phyloP scores from a whole-genome alignment of 2,113 vertebrate species.

The Cichladusa arquata region DNA sequence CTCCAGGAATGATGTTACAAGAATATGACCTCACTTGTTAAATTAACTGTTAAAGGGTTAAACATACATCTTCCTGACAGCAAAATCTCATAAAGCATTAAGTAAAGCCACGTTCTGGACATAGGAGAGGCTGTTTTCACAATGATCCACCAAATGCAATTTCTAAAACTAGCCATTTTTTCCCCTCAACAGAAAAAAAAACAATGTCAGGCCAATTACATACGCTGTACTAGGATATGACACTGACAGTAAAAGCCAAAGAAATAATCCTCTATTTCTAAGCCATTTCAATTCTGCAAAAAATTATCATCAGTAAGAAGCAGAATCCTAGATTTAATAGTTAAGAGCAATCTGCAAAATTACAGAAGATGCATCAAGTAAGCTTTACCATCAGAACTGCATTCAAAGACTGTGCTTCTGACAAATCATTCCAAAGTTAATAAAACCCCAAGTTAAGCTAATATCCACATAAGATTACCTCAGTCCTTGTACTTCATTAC shows the following conservation, averaged over 20 bases:
- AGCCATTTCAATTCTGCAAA: not conserved
- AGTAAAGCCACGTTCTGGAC: not conserved
- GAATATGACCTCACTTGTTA: not conserved
- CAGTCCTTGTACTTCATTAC: not conserved
- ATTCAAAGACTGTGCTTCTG: not conserved
- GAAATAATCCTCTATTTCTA: not conserved
- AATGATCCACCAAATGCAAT: not conserved
- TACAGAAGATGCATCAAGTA: not conserved
- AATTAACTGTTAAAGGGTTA: not conserved
- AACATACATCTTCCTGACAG: not conserved
- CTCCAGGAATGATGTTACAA: not conserved
- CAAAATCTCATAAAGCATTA: not conserved
- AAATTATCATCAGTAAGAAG: not conserved
- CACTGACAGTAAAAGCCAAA: not conserved
- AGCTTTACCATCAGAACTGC: not conserved
- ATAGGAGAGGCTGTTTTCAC: not conserved
- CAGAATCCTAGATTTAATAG: not conserved
- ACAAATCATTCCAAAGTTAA: not conserved
- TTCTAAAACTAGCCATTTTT: not conserved
- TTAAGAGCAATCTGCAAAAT: not conserved
- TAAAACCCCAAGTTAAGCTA: not conserved
- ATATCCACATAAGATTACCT: not conserved
- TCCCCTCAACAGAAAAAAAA: not conserved
- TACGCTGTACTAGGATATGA: accelerated
- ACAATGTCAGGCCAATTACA: not conserved